Evolutionary conservation across 2,113 vertebrate genomes (phyloP).

Genomic region (Catagonus wagneri): DNA sequence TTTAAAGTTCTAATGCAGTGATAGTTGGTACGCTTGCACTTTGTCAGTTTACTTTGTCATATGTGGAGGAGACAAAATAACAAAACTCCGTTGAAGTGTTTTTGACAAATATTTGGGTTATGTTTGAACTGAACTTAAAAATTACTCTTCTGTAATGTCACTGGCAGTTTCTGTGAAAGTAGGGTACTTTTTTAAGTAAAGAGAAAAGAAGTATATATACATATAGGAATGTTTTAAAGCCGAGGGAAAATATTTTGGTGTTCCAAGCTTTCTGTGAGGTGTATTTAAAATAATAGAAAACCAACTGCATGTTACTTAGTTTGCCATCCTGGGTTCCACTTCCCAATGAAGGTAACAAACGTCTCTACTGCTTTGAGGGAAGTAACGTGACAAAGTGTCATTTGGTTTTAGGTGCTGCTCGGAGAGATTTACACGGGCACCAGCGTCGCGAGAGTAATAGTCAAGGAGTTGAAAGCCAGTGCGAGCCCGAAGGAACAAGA

Average conservation of each 20-base stretch:
- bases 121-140: neutral
- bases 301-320: conserved; percentile 76
- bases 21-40: neutral
- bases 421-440: conserved; percentile 96
- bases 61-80: neutral
- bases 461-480: conserved; percentile 97
- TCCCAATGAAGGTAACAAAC: conserved; percentile 82
- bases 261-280: neutral
- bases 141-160: neutral
- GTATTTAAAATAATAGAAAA: neutral
- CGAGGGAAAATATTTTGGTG: neutral
- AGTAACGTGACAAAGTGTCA: conserved; percentile 63
- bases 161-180: neutral
- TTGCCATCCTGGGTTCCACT: conserved; percentile 70
- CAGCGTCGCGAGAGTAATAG: conserved; percentile 93
- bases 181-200: neutral
- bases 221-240: conserved; percentile 29
- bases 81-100: neutral
- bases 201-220: neutral
- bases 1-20: neutral
- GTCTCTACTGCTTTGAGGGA: conserved; percentile 83
- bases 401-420: conserved; percentile 92
- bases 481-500: conserved; percentile 95
- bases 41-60: neutral
- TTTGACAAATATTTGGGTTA: conserved; percentile 41